Conservation (phyloP, 2,888 invertebrate species). For the Epinotia bilunana region DNA sequence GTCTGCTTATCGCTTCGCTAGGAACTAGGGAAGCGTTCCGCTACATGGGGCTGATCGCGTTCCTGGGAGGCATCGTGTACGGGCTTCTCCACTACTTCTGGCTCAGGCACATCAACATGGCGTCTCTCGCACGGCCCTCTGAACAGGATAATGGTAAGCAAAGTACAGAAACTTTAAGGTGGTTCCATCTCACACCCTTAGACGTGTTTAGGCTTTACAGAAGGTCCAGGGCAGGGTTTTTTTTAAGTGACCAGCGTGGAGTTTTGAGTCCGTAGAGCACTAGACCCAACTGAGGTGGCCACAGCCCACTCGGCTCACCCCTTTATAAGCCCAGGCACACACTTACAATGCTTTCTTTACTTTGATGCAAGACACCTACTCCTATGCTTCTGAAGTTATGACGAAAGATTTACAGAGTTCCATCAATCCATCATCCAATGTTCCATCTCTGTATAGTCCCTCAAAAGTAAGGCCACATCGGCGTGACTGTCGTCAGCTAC, state of each 20-base stretch:
- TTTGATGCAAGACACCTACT: no score
- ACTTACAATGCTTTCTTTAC: no score
- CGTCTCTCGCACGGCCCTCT: conserved; percentile 70
- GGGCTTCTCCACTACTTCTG: conserved; percentile 89
- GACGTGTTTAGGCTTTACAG: no score
- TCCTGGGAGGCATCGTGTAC: conserved; percentile 88
- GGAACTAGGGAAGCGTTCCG: conserved; percentile 91
- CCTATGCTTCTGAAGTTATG: neutral
- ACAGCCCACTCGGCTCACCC: no score
- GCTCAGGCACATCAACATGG: conserved; percentile 86
- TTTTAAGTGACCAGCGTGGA: no score
- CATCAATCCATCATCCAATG: no score
- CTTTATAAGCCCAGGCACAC: no score
- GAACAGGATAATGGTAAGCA: conserved; percentile 75
- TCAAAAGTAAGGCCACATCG: neutral
- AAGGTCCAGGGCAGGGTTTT: no score
- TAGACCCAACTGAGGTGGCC: no score
- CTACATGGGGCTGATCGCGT: conserved; percentile 90
- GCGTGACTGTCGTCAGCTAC: neutral
- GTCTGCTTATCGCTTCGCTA: conserved; percentile 89
- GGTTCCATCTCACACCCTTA: neutral
- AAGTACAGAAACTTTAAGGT: neutral
- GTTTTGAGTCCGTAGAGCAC: no score
- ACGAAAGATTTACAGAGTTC: neutral
- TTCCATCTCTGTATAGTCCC: neutral